Evolutionary conservation across 2,797 vertebrate species (phyloP), one percentile per base, ranked within the genome.

Genomic region (Anableps anableps): DNA sequence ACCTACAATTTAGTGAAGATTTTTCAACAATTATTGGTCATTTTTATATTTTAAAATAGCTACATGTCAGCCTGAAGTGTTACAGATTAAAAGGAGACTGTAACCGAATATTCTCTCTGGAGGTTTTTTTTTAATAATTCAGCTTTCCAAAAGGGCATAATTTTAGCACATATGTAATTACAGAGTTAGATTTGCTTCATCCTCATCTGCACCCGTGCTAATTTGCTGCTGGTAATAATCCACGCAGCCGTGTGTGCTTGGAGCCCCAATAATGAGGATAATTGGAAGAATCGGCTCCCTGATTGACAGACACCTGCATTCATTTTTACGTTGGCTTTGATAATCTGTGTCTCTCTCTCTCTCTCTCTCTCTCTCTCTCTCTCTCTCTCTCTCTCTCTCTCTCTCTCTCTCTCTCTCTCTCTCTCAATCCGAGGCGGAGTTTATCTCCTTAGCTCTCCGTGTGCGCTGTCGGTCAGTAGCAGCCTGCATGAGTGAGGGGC

Each of bases 401-500:
- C 80, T 14, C 75, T 45, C 77, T 31, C 68, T 43, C 76, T n/a
- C 73, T 34, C 72, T 53, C 81, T 13, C 79, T n/a, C 72, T 71
- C 82, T 26, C 84, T 76, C 80, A 64, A 83, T 79, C 19, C 79
- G 90, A 91, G 92, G 93, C 92, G 93, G 94, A 92, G 93, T 93
- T 90, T 88, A 81, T 85, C 86, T 82, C 77, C 83, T 86, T 88
- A 73, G 87, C 83, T 89, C 89, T 82, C 86, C 83, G 88, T 79
- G 88, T 92, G 89, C 81, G 86, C 91, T 86, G 90, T 73, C 82
- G 77, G 91, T 92, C 93, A 95, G 91, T 93, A 86, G 91, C 90
- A 90, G 85, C 87, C 82, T 84, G 87, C 78, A 9, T 38, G 88
- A 83, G 85, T 64, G 83, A 77, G 78, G 47, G 76, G 74, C 86